phyloP scores from a whole-genome alignment of 2,797 vertebrate genomes.

The Carcharodon carcharias region DNA sequence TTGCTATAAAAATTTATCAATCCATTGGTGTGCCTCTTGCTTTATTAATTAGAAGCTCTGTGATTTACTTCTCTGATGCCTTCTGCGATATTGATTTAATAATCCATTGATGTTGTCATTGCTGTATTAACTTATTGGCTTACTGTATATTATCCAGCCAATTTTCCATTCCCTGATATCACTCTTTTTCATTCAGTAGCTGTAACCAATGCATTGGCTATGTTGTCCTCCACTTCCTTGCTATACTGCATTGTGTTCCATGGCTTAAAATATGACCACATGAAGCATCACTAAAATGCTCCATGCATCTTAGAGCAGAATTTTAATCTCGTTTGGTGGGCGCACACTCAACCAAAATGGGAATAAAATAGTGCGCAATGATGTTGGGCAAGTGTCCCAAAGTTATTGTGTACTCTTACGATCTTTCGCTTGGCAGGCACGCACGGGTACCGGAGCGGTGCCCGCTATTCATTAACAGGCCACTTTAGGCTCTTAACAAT shows the following conservation, averaged over 20 bases:
- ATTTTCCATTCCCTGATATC: not conserved
- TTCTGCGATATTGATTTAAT: not conserved
- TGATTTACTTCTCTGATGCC: not conserved
- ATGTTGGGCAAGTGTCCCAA: too few relatives aligned
- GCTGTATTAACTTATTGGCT: not conserved
- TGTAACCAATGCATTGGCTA: not conserved
- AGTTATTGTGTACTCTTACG: too few relatives aligned
- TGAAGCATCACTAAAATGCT: not conserved
- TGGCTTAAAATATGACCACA: not conserved
- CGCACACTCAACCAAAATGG: too few relatives aligned
- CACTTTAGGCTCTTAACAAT: too few relatives aligned
- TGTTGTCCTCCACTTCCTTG: not conserved
- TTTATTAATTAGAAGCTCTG: not conserved
- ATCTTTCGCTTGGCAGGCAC: too few relatives aligned
- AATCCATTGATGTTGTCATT: not conserved
- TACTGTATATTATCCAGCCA: not conserved
- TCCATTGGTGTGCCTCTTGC: not conserved
- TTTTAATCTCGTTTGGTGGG: too few relatives aligned
- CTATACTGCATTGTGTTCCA: not conserved
- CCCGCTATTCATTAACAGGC: too few relatives aligned
- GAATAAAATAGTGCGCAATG: too few relatives aligned
- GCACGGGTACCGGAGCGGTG: too few relatives aligned
- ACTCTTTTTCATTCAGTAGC: not conserved
- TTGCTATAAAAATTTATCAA: not conserved
- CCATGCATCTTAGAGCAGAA: not conserved